Conservation (phyloP, 1,140 invertebrate species). For the Pomacea maculata region DNA sequence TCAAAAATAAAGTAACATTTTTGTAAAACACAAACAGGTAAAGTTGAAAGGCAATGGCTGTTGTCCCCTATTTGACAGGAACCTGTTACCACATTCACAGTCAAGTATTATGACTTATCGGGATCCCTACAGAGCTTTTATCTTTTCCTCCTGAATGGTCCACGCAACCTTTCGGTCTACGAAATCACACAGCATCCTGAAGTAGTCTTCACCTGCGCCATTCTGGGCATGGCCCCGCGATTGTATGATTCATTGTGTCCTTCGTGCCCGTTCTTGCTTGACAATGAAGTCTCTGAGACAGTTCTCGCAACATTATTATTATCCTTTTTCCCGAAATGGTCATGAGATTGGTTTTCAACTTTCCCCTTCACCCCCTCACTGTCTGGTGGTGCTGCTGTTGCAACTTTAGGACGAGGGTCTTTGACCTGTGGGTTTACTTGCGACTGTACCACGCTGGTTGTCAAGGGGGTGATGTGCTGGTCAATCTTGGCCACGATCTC, state of each 20-base stretch:
- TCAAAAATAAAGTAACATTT: too few relatives aligned
- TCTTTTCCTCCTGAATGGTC: not conserved
- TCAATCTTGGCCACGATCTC: constrained; percentile 37
- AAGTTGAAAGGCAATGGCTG: too few relatives aligned
- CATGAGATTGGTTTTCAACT: not conserved
- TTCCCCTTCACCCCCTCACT: not conserved
- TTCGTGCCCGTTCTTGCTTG: not conserved
- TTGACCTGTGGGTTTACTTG: not conserved
- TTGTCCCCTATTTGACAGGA: too few relatives aligned
- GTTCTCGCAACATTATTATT: not conserved
- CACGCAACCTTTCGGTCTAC: not conserved
- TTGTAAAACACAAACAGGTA: too few relatives aligned
- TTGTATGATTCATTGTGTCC: not conserved
- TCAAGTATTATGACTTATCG: too few relatives aligned
- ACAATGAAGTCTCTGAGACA: too few relatives aligned
- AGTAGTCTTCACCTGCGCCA: not conserved
- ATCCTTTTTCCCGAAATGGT: not conserved
- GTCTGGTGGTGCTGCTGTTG: not conserved
- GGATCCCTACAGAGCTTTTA: too few relatives aligned
- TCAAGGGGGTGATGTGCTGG: constrained; percentile 26
- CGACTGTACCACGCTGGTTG: not conserved
- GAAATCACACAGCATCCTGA: not conserved
- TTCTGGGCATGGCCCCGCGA: not conserved
- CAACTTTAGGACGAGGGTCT: not conserved
- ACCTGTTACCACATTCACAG: too few relatives aligned